Conservation (phyloP, 2,797 vertebrate species). For the Okamejei kenojei region DNA sequence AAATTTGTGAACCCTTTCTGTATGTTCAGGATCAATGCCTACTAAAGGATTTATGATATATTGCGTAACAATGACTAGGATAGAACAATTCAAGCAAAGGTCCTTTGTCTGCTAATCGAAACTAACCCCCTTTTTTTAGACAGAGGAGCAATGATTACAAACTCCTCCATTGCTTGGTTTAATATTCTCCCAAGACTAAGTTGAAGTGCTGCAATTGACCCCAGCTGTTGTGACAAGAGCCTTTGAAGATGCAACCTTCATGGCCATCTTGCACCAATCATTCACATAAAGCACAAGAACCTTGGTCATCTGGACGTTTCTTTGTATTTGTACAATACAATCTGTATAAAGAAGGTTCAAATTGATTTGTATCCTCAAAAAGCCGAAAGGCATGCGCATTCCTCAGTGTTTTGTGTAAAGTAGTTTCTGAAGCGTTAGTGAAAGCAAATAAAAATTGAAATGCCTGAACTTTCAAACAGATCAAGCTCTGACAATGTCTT, state of each 20-base stretch:
- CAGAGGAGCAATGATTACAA: neutral
- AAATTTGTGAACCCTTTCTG: neutral
- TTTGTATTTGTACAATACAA: neutral
- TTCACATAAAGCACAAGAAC: neutral
- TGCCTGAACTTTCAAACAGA: neutral
- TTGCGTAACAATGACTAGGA: neutral
- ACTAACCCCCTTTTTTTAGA: neutral
- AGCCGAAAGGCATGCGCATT: neutral
- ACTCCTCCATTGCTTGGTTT: neutral
- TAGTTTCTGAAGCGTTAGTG: neutral
- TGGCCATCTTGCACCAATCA: neutral
- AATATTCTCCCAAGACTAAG: neutral
- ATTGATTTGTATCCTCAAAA: neutral
- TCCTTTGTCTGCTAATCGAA: neutral
- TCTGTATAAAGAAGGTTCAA: neutral
- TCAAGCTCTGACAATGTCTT: neutral
- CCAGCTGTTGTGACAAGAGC: no score
- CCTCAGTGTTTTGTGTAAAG: neutral
- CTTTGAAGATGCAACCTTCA: neutral
- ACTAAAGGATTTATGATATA: neutral
- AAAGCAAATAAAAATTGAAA: neutral
- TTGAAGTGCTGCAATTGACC: neutral
- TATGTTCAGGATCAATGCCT: no score
- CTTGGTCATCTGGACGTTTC: neutral
- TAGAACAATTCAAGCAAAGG: neutral